Evolutionary conservation across 2,888 invertebrate genomes (phyloP).

Genomic region (Andricus quercusramuli): DNA sequence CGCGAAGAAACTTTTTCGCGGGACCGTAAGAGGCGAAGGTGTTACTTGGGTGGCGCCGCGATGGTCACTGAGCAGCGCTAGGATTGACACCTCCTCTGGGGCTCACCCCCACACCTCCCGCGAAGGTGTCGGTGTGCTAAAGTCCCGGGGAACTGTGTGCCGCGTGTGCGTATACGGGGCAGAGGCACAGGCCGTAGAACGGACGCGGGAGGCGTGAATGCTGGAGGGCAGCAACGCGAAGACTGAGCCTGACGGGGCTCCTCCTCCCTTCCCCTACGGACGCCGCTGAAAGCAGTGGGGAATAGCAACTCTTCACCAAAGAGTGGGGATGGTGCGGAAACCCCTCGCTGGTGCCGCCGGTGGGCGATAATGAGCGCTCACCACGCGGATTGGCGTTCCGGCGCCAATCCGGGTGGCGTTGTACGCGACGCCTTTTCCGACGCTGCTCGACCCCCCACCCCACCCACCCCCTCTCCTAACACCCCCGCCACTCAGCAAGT

Average conservation of each 20-base stretch:
- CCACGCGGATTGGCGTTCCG: constrained; percentile 75
- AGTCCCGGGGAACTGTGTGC: constrained; percentile 65
- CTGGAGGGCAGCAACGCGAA: constrained; percentile 77
- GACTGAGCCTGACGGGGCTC: constrained; percentile 74
- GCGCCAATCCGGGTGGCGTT: constrained; percentile 79
- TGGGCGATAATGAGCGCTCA: constrained; percentile 56
- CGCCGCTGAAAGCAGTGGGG: constrained; percentile 3
- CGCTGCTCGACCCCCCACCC: constrained; percentile 64
- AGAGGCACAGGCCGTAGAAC: constrained; percentile 62
- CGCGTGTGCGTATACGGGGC: constrained; percentile 60
- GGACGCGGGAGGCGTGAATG: constrained; percentile 78
- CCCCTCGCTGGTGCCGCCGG: constrained; percentile 48
- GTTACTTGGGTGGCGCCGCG: constrained; percentile 79
- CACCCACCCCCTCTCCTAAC: constrained; percentile 42
- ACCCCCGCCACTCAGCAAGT: constrained; percentile 44
- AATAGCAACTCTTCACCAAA: constrained; percentile 4
- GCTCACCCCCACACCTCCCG: constrained; percentile 75
- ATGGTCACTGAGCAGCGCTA: constrained; percentile 79
- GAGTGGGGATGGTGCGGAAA: constrained; percentile 45
- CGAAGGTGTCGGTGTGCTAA: constrained; percentile 76
- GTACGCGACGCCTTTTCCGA: constrained; percentile 80
- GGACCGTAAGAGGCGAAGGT: constrained; percentile 75
- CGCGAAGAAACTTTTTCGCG: constrained; percentile 49
- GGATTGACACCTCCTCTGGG: constrained; percentile 79
- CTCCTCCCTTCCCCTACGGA: constrained; percentile 74